Evolutionary conservation across 2,113 vertebrate genomes (phyloP).

Genomic region (Perca fluviatilis): DNA sequence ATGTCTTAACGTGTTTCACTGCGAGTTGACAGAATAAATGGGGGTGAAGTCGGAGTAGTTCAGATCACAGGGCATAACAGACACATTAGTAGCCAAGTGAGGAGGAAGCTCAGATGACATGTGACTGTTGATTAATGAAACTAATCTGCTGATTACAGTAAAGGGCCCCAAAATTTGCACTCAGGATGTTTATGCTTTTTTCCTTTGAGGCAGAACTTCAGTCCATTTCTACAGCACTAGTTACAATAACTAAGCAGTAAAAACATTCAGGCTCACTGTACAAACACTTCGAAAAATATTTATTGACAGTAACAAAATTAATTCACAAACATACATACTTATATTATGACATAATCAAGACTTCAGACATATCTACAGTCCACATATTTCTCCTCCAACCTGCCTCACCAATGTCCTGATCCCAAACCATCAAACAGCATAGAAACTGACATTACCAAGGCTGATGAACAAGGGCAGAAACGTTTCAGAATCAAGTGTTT

Average conservation of each 20-base stretch:
- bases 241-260: not conserved
- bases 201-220: not conserved
- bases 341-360: not conserved
- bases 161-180: not conserved
- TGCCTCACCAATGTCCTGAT: not conserved
- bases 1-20: not conserved
- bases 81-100: conserved; percentile 18
- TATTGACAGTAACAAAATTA: conserved; percentile 53
- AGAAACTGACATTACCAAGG: not conserved
- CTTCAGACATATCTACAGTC: conserved; percentile 61
- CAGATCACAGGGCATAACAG: conserved; percentile 9
- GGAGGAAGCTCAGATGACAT: not conserved
- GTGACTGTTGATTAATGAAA: not conserved
- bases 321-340: conserved; percentile 28
- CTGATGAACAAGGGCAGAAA: conserved; percentile 4
- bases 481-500: not conserved
- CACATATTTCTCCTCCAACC: not conserved
- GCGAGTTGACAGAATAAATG: not conserved
- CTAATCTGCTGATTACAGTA: too few species aligned
- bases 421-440: not conserved
- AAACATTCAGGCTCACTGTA: not conserved
- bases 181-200: not conserved
- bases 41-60: not conserved
- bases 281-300: conserved; percentile 58
- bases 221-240: not conserved